Conservation (phyloP, 2,888 invertebrate species). For the Ariolimax columbianus region DNA sequence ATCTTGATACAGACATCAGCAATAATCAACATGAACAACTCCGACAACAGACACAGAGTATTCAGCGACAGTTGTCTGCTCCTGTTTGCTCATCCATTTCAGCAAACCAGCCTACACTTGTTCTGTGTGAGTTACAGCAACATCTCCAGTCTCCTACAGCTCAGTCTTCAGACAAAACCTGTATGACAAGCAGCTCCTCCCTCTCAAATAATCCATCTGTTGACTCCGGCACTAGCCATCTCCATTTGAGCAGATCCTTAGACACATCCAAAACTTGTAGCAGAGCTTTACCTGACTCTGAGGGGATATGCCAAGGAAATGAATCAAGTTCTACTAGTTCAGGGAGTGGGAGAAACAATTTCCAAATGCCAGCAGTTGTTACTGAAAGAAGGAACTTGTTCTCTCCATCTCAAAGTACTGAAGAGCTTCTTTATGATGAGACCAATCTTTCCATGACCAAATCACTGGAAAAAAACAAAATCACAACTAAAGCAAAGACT, state of each 20-base stretch:
- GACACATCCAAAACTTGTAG: background rate
- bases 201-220: background rate
- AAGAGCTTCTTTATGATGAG: background rate
- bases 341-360: background rate
- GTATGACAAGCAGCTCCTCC: background rate
- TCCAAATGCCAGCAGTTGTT: background rate
- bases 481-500: conserved; percentile 1
- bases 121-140: background rate
- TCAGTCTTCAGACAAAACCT: background rate
- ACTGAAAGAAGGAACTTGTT: background rate
- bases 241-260: conserved; percentile 15
- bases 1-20: background rate
- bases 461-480: background rate
- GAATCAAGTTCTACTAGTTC: background rate
- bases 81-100: background rate
- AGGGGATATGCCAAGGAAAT: background rate
- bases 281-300: conserved; percentile 10
- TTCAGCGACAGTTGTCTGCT: conserved; percentile 3
- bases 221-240: background rate
- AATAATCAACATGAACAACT: background rate
- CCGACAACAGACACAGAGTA: background rate
- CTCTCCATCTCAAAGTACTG: background rate
- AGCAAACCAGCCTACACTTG: background rate
- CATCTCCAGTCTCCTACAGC: background rate
- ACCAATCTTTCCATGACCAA: background rate